Percentiles rank a stretch among this genome's conserved stretches.
These are phyloP conservation scores for Perca schrenkii DNA, from an alignment of 2,113 vertebrate species.

Conservation along the genomic window DNA sequence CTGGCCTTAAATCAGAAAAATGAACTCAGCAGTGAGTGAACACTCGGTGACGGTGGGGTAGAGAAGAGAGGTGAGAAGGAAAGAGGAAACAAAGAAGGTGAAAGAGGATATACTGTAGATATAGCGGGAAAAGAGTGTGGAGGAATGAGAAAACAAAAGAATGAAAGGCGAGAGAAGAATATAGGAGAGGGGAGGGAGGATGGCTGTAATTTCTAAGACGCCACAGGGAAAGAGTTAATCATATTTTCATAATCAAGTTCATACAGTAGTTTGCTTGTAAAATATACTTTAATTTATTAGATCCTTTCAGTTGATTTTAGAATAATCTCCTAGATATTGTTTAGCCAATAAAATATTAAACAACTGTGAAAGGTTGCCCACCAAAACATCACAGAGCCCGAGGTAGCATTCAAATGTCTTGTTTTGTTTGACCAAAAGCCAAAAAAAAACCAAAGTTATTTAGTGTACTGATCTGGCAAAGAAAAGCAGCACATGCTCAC, in stretches of 20 bases:
- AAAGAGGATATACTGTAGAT: background rate
- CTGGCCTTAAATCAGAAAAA: conserved; percentile 38
- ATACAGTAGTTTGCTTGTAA: no score
- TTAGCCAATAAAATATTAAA: background rate
- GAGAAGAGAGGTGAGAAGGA: background rate
- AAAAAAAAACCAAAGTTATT: background rate
- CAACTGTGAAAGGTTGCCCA: background rate
- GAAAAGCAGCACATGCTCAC: background rate
- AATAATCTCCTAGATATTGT: background rate
- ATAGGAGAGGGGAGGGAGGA: background rate
- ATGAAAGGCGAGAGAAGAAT: background rate
- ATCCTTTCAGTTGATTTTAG: no score
- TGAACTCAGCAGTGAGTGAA: background rate
- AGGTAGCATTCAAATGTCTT: no score
- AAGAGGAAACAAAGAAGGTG: background rate
- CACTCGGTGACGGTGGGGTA: background rate
- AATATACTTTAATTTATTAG: no score
- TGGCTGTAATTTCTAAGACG: background rate
- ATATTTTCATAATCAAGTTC: background rate
- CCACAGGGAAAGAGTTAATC: background rate
- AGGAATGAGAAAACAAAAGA: conserved; percentile 7
- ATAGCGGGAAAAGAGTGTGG: background rate
- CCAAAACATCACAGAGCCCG: no score
- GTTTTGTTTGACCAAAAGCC: background rate
- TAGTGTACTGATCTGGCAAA: background rate